Conservation (phyloP, 2,888 invertebrate species). For the Lepidocyrtinus sp. region DNA sequence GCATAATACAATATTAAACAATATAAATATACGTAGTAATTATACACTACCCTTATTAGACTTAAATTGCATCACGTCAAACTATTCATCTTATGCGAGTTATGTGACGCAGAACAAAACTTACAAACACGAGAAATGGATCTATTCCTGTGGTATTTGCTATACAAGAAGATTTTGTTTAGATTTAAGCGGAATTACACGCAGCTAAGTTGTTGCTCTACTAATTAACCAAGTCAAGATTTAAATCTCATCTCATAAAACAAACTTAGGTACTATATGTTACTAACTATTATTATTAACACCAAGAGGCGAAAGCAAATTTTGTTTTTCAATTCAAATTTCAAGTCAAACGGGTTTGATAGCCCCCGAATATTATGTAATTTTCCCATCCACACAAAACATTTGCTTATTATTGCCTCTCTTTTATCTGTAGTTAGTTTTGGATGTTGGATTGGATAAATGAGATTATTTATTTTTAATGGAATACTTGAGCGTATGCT, state of each 20-base stretch:
- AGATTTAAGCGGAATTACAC: neutral
- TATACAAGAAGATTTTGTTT: neutral
- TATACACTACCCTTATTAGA: slow-evolving; percentile 9
- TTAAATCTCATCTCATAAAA: slow-evolving; percentile 4
- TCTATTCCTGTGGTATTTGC: slow-evolving; percentile 8
- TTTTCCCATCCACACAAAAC: no score
- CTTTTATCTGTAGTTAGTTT: no score
- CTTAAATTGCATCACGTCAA: neutral
- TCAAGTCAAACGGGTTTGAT: no score
- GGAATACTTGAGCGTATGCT: neutral
- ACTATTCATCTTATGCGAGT: no score
- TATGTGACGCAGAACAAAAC: neutral
- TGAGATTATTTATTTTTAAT: slow-evolving; percentile 1
- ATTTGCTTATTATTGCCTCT: no score
- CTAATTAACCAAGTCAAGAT: slow-evolving; percentile 6
- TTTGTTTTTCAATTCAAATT: no score
- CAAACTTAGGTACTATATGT: neutral
- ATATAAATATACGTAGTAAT: slow-evolving; percentile 2
- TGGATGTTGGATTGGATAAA: neutral
- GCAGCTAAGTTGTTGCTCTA: slow-evolving; percentile 9
- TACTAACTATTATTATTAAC: neutral
- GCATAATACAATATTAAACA: neutral
- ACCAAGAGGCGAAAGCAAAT: no score
- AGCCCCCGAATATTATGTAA: no score
- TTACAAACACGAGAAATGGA: slow-evolving; percentile 1